Evolutionary conservation across 2,113 vertebrate species (phyloP).

Genomic region (Felis chaus): DNA sequence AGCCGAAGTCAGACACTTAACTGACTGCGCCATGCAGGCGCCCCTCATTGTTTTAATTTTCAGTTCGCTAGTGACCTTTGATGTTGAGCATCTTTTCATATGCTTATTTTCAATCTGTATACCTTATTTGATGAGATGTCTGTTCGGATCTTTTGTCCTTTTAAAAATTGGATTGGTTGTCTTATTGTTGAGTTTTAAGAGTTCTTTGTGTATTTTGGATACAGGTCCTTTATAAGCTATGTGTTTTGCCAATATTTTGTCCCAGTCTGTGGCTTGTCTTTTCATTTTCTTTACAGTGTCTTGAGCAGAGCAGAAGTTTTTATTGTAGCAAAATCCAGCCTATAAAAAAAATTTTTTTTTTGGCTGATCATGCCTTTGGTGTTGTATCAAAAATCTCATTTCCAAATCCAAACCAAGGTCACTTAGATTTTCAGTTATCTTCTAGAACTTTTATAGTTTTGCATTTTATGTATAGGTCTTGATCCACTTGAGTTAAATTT

Average conservation of each 20-base stretch:
- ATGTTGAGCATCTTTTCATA: neutral
- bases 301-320: neutral
- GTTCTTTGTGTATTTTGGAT: neutral
- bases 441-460: conserved; percentile 31
- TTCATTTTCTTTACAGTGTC: neutral
- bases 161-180: neutral
- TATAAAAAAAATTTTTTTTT: neutral
- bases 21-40: too few relatives aligned
- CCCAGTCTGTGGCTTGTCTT: neutral
- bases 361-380: neutral
- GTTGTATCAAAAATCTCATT: neutral
- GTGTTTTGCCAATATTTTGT: neutral
- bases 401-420: neutral
- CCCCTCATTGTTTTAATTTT: neutral
- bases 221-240: neutral
- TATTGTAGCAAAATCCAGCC: neutral
- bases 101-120: neutral
- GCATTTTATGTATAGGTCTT: neutral
- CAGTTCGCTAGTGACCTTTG: neutral
- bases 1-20: too few relatives aligned
- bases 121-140: neutral
- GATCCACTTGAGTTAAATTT: neutral
- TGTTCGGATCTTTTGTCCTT: neutral
- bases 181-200: neutral
- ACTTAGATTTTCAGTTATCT: neutral